Base-by-base conservation (phyloP, 2,113 vertebrate genomes). In the Pseudopipra pipra region DNA sequence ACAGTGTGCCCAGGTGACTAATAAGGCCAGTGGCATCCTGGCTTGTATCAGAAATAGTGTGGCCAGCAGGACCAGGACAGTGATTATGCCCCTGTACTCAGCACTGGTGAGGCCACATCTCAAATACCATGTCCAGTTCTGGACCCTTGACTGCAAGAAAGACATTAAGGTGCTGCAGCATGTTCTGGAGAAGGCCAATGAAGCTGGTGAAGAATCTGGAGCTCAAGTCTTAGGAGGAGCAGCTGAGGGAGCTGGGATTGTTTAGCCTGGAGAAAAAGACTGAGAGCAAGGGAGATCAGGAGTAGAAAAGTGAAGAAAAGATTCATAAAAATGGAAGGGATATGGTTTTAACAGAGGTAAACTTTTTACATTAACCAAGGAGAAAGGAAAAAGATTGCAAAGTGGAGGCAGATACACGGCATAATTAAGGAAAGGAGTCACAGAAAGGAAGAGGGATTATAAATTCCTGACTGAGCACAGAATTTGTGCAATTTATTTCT, bases 331-430 rank as follows among this genome's bases (percentile, higher is more conserved):
- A 79, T 76, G 15, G 31, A 73, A 88, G 23, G 4, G 10, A 44
- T 47, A 51, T 39, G 41, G 84, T 95, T 70, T 37, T 58, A 82
- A 28, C 46, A 87, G 43, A 55, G 35, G 54, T 16, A 77, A 85
- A 52, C 41, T 47, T 91, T 66, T 73, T 62, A 68, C 44, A 44
- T 73, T 72, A 88, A 41, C 59, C 58, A 62, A 27, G 46, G 43
- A 88, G 74, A 37, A 92, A 86, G 46, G 68, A 91, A 90, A 79
- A 62, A 91, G 70, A 90, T 93, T 95, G 77, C 47, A 82, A 87
- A 91, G 66, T 75, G 90, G 62, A 93, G 90, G 67, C 74, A 96
- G 90, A 82, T 82, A 70, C 30, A 65, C 19, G 55, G 22, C 20
- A 54, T 75, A 85, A 76, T 68, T 93, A 85, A 90, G 62, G n/a